Conservation (phyloP, 2,113 vertebrate genomes). For the Potamarius usumacintae region DNA sequence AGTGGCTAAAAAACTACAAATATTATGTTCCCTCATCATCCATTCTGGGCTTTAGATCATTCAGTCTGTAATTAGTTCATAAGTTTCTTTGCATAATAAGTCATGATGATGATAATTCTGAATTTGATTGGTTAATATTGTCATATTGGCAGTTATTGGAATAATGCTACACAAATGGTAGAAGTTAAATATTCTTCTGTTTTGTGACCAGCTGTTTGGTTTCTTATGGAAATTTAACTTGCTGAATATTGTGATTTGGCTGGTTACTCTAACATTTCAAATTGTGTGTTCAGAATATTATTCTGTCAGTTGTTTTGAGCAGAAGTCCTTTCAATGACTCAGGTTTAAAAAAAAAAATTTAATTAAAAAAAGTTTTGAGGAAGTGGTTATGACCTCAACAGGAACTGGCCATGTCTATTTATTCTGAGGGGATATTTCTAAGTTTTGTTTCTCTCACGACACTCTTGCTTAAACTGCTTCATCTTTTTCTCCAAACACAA, state of each 20-base stretch:
- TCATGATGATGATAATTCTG: background rate
- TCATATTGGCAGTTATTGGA: background rate
- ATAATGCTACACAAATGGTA: background rate
- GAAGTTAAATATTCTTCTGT: background rate
- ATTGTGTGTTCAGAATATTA: background rate
- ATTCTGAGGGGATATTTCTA: constrained; percentile 11
- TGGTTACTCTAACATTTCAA: background rate
- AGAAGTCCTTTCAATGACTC: background rate
- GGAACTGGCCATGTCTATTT: constrained; percentile 29
- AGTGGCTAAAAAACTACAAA: background rate
- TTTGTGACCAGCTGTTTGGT: background rate
- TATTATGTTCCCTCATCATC: background rate
- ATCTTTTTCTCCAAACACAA: background rate
- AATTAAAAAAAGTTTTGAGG: background rate
- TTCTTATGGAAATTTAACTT: background rate
- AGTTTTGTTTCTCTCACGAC: background rate
- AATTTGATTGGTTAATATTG: background rate
- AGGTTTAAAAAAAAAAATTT: too few relatives aligned
- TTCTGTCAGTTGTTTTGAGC: background rate
- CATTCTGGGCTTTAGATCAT: background rate
- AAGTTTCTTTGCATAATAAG: background rate
- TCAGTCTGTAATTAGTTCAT: background rate
- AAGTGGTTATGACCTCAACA: constrained; percentile 14
- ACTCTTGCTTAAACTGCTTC: background rate
- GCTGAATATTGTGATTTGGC: background rate